A percentile compares a stretch with the other conserved stretches of the same genome.
phyloP scores from a whole-genome alignment of 2,888 invertebrate species.

The Nephrotoma appendiculata region DNA sequence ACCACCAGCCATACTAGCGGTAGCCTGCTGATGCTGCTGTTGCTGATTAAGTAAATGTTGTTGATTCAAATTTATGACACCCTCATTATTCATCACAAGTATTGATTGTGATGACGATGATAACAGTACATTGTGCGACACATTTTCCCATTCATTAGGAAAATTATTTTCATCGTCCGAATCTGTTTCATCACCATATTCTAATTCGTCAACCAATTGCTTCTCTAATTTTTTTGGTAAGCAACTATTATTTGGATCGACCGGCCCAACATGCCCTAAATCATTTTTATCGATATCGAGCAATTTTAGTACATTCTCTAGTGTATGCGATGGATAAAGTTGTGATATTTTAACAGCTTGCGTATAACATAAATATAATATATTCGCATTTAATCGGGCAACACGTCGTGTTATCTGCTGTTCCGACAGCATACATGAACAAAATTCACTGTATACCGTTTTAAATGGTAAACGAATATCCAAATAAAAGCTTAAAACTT shows the following conservation, averaged over 20 bases:
- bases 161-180: conserved; percentile 51
- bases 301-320: conserved; percentile 56
- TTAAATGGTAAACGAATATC: conserved; percentile 68
- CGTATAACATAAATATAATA: conserved; percentile 61
- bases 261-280: conserved; percentile 55
- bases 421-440: conserved; percentile 52
- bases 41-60: not conserved
- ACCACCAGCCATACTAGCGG: conserved; percentile 50
- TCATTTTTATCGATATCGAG: conserved; percentile 48
- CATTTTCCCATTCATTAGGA: conserved; percentile 69
- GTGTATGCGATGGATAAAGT: conserved; percentile 51
- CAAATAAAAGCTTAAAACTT: conserved; percentile 67
- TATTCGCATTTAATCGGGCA: conserved; percentile 63
- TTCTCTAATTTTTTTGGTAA: conserved; percentile 42
- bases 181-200: conserved; percentile 47
- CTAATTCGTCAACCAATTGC: conserved; percentile 43
- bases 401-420: conserved; percentile 60
- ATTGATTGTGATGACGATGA: not conserved
- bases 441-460: conserved; percentile 67
- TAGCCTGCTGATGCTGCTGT: conserved; percentile 20
- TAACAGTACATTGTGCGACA: conserved; percentile 24
- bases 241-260: conserved; percentile 37
- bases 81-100: conserved; percentile 7
- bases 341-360: conserved; percentile 52
- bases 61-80: conserved; percentile 14